A percentile compares a stretch with the other conserved stretches of the same genome.
Evolutionary conservation across 2,888 invertebrate species (phyloP).

Genomic region (Amiota mariae): DNA sequence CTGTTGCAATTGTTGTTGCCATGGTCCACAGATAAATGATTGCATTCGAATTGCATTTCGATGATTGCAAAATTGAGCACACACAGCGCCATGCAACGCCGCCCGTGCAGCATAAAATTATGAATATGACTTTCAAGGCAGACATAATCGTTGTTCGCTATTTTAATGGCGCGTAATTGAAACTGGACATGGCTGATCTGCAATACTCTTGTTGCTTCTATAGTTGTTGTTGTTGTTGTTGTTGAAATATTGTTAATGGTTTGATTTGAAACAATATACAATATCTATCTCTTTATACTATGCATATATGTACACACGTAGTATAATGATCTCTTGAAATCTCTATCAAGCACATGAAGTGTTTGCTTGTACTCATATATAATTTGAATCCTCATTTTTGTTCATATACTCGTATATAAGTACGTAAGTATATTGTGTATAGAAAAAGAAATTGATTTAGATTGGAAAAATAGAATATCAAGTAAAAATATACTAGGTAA

Average conservation of each 20-base stretch:
- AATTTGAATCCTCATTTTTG: too few species aligned
- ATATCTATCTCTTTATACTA: too few species aligned
- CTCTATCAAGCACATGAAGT: too few species aligned
- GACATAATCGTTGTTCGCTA: constrained; percentile 23
- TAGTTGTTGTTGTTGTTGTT: not conserved
- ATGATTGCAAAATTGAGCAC: constrained; percentile 61
- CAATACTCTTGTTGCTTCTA: not conserved
- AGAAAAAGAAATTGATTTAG: too few species aligned
- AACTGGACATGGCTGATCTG: constrained; percentile 41
- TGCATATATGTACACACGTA: not conserved
- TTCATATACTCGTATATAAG: too few species aligned
- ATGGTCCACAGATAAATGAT: constrained; percentile 59
- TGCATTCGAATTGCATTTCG: constrained; percentile 66
- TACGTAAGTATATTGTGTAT: too few species aligned
- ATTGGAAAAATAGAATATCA: too few species aligned
- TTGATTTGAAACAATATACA: not conserved
- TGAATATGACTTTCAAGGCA: not conserved
- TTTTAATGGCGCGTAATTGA: constrained; percentile 45
- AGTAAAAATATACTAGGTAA: too few species aligned
- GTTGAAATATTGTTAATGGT: too few species aligned
- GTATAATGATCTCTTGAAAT: too few species aligned
- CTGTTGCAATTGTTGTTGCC: too few species aligned
- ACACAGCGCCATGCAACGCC: constrained; percentile 34
- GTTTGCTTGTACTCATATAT: too few species aligned
- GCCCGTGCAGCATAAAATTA: constrained; percentile 17